Base-by-base conservation (phyloP, 2,113 vertebrate species). In the Rhodinocichla rosea region DNA sequence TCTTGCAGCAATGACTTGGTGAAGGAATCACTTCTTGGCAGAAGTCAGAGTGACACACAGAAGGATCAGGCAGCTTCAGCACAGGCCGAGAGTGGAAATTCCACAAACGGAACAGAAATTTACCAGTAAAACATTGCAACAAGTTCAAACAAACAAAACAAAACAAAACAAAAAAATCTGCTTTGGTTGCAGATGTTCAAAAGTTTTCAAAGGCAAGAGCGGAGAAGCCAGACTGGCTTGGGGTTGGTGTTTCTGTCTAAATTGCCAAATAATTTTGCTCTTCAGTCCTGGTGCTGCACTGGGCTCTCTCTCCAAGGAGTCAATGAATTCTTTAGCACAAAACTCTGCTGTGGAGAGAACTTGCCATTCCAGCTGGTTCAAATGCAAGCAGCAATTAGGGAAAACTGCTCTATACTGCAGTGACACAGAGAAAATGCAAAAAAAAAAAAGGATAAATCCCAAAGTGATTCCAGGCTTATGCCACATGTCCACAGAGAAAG, bases 1-100 rank as follows among this genome's bases (percentile, higher is more conserved):
- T 17, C 59, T 6, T 44, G 30, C 44, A 60, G 40, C 0, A 0
- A 20, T 7, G 33, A 18, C 18, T 1, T 42, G 47, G 26, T 27
- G 55, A 56, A 69, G 42, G 28, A 70, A 56, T 49, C 71, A 5
- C 32, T 33, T 47, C n/a, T 35, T 56, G 47, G 40, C n/a, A 90
- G 39, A n/a, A 68, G 17, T 22, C 62, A 70, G 37, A 68, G 53
- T 3, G 42, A 63, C 56, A 24, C 30, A 40, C 26, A 60, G 59
- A 13, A 83, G 45, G 10, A 55, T 12, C 49, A 84, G 15, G 65
- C 10, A 87, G 62, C 60, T 85, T 82, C 45, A 81, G 30, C 64
- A 28, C 20, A 24, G 8, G 16, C 68, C 20, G 52, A 39, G 78
- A 67, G 49, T 52, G 75, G 82, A 93, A 93, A 87, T 76, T 88